phyloP scores from a whole-genome alignment of 2,113 vertebrate species.

The rat (Rattus norvegicus) region DNA sequence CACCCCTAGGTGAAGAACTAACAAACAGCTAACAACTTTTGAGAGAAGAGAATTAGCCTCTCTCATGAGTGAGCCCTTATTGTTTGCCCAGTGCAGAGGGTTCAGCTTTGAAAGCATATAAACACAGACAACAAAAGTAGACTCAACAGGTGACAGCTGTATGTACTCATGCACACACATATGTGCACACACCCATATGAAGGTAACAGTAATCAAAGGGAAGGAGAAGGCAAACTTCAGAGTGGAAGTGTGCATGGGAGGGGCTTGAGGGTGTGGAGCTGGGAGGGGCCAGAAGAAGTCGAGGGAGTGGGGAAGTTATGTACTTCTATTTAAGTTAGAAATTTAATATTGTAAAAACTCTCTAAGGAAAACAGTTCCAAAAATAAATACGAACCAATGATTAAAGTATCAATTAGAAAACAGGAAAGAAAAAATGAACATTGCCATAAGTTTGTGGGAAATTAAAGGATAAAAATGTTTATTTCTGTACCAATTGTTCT shows the following conservation, averaged over 20 bases:
- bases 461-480: neutral
- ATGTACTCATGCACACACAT: neutral
- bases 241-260: neutral
- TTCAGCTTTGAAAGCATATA: neutral
- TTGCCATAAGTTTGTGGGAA: too few relatives aligned
- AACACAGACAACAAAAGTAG: neutral
- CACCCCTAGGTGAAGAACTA: neutral
- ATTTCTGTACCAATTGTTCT: neutral
- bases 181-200: neutral
- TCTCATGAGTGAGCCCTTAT: neutral
- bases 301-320: neutral
- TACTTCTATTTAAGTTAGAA: neutral
- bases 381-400: neutral
- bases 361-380: neutral
- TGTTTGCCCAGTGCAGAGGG: neutral
- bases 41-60: neutral
- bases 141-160: neutral
- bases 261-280: neutral
- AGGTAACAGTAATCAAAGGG: neutral
- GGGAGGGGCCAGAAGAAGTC: neutral
- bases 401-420: neutral
- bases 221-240: neutral
- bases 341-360: neutral
- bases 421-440: neutral
- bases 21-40: neutral